Base-by-base conservation (phyloP, 2,113 vertebrate species). In the Shinisaurus crocodilurus region DNA sequence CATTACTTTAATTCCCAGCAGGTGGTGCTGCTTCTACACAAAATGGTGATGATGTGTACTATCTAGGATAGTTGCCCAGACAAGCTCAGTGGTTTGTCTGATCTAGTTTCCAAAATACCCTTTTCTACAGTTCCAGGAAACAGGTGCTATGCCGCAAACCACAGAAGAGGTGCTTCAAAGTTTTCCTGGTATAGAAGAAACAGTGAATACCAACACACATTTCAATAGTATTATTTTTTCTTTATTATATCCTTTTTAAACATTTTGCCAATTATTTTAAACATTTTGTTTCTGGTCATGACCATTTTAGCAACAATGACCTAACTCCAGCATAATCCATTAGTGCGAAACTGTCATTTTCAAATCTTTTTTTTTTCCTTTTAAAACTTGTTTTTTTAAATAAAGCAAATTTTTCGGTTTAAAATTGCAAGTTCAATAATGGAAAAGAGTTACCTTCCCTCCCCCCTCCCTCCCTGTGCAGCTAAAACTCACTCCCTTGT, bases 241-340 rank as follows among this genome's bases (percentile, higher is more conserved):
- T 96, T 94, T 97, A 97, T 98, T 97, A 97, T 93, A 92, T 97
- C 95, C n/a, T 96, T 97, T 88, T 87, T 95, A 96, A 97, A 97
- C 94, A 95, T 94, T 96, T 97, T 95, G 93, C 94, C 95, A 95
- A 67, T 77, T 84, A 69, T 74, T 86, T 84, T 83, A 43, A 89
- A 83, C 63, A 57, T 85, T 83, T 69, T n/a, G 13, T 88, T 91
- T 86, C n/a, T n/a, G n/a, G 95, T 93, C 89, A 90, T 95, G 95
- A 97, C 94, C 8, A 0, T 79, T 88, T 92, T 91, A 96, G 95
- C 97, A 96, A 97, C 95, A 95, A 95, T 76, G 90, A 95, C 89
- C 89, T 85, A 92, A 94, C 95, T 97, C 89, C 91, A 95, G 95
- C 97, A 96, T 95, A 91, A 96, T 94, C 94, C 95, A 96, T 95